A percentile compares a stretch with the other conserved stretches of the same genome.
These are phyloP conservation scores for Nannospalax galili DNA, from an alignment of 2,113 vertebrate species.

Conservation along the genomic window DNA sequence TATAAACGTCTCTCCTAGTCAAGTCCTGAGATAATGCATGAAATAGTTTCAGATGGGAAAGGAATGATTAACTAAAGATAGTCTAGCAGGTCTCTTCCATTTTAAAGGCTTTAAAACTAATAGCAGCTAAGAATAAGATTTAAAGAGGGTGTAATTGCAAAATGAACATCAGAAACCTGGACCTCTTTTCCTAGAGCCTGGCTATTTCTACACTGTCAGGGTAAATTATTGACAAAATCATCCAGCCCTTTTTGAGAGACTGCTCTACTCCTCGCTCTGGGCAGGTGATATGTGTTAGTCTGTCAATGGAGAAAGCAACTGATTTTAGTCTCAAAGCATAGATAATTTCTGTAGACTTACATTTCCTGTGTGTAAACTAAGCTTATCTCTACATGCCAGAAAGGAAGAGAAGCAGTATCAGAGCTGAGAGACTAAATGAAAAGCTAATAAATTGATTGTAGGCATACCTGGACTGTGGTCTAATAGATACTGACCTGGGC, in stretches of 20 bases:
- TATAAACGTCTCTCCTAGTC: background rate
- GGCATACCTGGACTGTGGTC: background rate
- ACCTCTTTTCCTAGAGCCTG: slow-evolving; percentile 48
- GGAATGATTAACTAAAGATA: slow-evolving; percentile 67
- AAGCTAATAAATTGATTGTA: slow-evolving; percentile 16
- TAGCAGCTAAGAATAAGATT: slow-evolving; percentile 70
- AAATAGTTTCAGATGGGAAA: slow-evolving; percentile 67
- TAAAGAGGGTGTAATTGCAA: slow-evolving; percentile 64
- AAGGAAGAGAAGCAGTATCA: background rate
- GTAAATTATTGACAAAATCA: slow-evolving; percentile 76
- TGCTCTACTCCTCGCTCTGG: background rate
- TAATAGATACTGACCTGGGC: background rate
- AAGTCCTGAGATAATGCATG: slow-evolving; percentile 51
- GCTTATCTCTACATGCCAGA: slow-evolving; percentile 43
- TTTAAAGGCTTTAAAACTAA: slow-evolving; percentile 67
- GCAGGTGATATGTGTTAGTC: slow-evolving; percentile 60
- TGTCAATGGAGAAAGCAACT: slow-evolving; percentile 52
- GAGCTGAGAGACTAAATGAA: slow-evolving; percentile 15
- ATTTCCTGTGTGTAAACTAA: slow-evolving; percentile 37
- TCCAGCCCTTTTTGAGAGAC: slow-evolving; percentile 59
- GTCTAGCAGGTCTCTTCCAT: slow-evolving; percentile 49
- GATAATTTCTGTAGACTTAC: slow-evolving; percentile 46
- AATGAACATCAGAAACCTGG: slow-evolving; percentile 65
- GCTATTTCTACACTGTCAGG: slow-evolving; percentile 67
- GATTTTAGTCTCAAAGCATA: slow-evolving; percentile 54